These are phyloP conservation scores for Lophura nycthemera DNA, from an alignment of 2,113 vertebrate genomes.

Conservation along the genomic window DNA sequence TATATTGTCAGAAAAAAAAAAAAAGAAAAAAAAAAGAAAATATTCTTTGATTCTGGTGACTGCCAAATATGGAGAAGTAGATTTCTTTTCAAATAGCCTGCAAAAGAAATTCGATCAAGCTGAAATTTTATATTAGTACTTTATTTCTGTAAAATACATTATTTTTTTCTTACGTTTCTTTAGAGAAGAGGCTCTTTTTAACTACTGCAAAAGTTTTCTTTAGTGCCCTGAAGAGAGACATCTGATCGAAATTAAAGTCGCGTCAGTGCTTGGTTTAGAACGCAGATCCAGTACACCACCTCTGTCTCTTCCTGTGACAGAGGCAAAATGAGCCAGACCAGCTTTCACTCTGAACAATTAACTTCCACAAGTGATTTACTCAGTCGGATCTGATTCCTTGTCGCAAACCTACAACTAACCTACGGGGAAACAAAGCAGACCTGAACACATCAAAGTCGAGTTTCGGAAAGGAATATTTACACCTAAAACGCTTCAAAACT, in stretches of 20 bases:
- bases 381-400: conserved; percentile 57
- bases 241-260: conserved; percentile 62
- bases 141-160: conserved; percentile 58
- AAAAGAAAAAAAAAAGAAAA: neutral
- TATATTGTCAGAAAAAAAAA: neutral
- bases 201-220: conserved; percentile 66
- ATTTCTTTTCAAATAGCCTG: conserved; percentile 38
- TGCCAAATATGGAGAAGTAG: conserved; percentile 8
- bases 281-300: conserved; percentile 52
- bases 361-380: conserved; percentile 68
- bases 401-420: conserved; percentile 2
- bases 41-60: neutral
- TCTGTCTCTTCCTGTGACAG: conserved; percentile 46
- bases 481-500: conserved; percentile 41
- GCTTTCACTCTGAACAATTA: conserved; percentile 71
- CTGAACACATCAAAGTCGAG: conserved; percentile 11
- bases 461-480: conserved; percentile 46
- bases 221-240: conserved; percentile 63
- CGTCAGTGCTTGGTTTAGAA: conserved; percentile 21
- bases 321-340: conserved; percentile 59
- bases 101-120: conserved; percentile 51
- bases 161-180: conserved; percentile 52
- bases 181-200: conserved; percentile 65
- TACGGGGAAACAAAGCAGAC: conserved; percentile 55
- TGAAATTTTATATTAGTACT: conserved; percentile 25